Evolutionary conservation across 2,888 invertebrate genomes (phyloP), one percentile per base, ranked within the genome.

Genomic region (Diplolepis rosae): DNA sequence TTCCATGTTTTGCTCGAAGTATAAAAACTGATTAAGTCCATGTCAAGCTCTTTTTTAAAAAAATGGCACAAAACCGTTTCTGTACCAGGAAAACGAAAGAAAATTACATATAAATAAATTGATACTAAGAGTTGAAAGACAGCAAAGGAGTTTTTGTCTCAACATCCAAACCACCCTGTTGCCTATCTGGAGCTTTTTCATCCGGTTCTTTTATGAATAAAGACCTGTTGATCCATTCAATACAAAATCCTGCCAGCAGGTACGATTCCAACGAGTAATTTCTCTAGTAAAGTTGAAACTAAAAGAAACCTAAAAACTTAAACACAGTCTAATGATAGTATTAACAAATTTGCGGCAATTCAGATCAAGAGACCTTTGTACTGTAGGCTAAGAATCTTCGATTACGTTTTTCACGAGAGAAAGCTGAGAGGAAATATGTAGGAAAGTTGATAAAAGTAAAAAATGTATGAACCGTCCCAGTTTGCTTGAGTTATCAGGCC

Each of bases 381-480:
- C 24, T 7, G 24, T 22, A 22, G 24, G 22, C 13, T 50, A 9
- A 24, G 11, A 50, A 50, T 24, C 24, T 9, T 11, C 11, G 13
- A 11, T 22, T 6, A 65, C 66, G 54, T 50, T 74, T 74, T 74
- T 71, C 72, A 69, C 66, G 52, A 65, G 70, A 67, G 66, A 70
- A 75, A 70, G 73, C 66, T 71, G 65, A 56, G 71, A 77, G 74
- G 71, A 54, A 66, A 72, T 67, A 68, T 69, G 72, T 0, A 13
- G 52, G 70, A 69, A 51, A 70, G 67, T 56, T 69, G 70, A 71
- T 70, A 75, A 77, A 72, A 73, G 78, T 81, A 81, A 85, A 85
- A 86, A 86, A 85, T 84, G 79, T 87, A 86, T 88, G 87, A 85
- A 81, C 83, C 84, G 83, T 84, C 79, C 85, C 79, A 86, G 85